Percentiles rank a stretch among this genome's conserved stretches.
Conservation (phyloP, 2,797 vertebrate species). For the Tolypeutes matacus region DNA sequence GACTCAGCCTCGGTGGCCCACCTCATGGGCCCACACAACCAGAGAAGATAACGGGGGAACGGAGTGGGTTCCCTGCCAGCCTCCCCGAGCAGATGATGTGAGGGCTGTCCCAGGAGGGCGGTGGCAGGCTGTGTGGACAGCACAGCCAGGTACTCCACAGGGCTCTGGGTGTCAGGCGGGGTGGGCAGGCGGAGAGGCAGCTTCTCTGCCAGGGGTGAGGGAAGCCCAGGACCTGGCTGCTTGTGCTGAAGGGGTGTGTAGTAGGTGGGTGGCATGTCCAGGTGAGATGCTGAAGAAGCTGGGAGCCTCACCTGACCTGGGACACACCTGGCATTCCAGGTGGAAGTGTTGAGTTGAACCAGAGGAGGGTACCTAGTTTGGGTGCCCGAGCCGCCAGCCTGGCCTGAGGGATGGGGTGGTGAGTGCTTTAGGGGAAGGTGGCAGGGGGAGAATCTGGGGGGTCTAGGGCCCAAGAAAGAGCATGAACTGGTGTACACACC, state of each 20-base stretch:
- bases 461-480: background rate
- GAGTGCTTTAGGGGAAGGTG: background rate
- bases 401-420: too few relatives aligned
- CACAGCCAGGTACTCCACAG: background rate
- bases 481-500: rapidly evolving
- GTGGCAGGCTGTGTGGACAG: background rate
- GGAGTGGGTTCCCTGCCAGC: background rate
- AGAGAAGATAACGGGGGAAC: constrained; percentile 54
- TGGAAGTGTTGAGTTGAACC: background rate
- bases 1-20: background rate
- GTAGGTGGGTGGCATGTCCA: too few relatives aligned
- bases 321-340: background rate
- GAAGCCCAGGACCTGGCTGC: background rate
- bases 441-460: too few relatives aligned
- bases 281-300: background rate
- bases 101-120: background rate
- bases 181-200: background rate
- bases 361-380: background rate
- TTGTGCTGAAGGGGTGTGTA: background rate
- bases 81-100: constrained; percentile 52
- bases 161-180: background rate
- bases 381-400: background rate
- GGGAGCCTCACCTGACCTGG: background rate
- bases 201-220: background rate
- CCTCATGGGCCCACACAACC: background rate